A percentile compares a stretch with the other conserved stretches of the same genome.
Evolutionary conservation across 1,140 invertebrate species (phyloP).

Genomic region (Drosophila saltans): DNA sequence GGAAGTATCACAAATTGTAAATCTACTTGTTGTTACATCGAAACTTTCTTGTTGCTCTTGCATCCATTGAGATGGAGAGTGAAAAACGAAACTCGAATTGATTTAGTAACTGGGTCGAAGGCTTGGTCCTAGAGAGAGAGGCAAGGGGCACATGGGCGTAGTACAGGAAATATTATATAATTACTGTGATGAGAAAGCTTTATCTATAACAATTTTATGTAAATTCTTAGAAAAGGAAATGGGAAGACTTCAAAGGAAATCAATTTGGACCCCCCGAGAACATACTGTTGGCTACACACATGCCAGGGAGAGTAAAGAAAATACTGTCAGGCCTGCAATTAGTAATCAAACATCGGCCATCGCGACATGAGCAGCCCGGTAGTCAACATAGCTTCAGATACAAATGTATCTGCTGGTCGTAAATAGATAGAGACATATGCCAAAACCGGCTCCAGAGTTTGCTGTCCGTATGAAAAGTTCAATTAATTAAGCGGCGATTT

Average conservation of each 20-base stretch:
- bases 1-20: slow-evolving; percentile 79
- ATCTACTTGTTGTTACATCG: slow-evolving; percentile 70
- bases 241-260: neutral
- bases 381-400: slow-evolving; percentile 54
- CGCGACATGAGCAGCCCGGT: slow-evolving; percentile 49
- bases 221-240: too few relatives aligned
- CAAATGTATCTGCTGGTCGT: slow-evolving; percentile 23
- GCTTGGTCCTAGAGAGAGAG: neutral
- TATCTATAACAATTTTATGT: too few relatives aligned
- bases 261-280: neutral
- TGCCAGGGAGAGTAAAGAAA: slow-evolving; percentile 12
- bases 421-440: slow-evolving; percentile 38
- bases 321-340: slow-evolving; percentile 61
- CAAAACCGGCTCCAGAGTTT: slow-evolving; percentile 49
- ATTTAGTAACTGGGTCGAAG: slow-evolving; percentile 5
- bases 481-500: slow-evolving; percentile 73
- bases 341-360: slow-evolving; percentile 71
- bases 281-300: neutral
- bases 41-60: slow-evolving; percentile 47
- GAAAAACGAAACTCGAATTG: slow-evolving; percentile 43
- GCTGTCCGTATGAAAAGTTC: slow-evolving; percentile 63
- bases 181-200: too few relatives aligned
- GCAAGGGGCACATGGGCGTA: neutral
- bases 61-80: slow-evolving; percentile 34
- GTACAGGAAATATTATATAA: too few relatives aligned